Evolutionary conservation across 2,888 invertebrate species (phyloP).

Genomic region (Chrysolina oricalcia): DNA sequence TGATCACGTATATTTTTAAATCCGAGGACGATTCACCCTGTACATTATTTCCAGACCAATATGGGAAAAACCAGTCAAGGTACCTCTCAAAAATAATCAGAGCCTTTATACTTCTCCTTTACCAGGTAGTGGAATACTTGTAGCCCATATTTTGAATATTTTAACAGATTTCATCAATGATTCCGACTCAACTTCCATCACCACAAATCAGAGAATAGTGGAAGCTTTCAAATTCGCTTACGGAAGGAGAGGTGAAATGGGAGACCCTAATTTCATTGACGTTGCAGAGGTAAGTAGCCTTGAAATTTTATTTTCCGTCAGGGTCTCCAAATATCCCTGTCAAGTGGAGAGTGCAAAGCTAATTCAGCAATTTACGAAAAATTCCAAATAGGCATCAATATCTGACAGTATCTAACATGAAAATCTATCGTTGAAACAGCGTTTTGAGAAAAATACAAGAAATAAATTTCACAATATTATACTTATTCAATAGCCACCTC

Average conservation of each 20-base stretch:
- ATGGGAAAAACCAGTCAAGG: slow-evolving; percentile 79
- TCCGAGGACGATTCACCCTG: background rate
- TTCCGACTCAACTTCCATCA: slow-evolving; percentile 57
- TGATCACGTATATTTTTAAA: background rate
- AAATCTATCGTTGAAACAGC: too few species aligned
- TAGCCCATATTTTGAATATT: slow-evolving; percentile 88
- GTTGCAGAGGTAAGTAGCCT: slow-evolving; percentile 45
- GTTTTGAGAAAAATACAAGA: too few species aligned
- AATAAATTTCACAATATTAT: too few species aligned
- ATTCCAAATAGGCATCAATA: too few species aligned
- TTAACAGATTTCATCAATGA: slow-evolving; percentile 75
- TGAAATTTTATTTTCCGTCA: too few species aligned
- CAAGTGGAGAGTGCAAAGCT: too few species aligned
- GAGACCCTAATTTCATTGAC: slow-evolving; percentile 78
- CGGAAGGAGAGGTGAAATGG: slow-evolving; percentile 87
- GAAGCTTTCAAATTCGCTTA: slow-evolving; percentile 95
- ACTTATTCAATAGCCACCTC: too few species aligned
- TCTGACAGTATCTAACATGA: too few species aligned
- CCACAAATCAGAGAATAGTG: slow-evolving; percentile 75
- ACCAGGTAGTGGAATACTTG: slow-evolving; percentile 87
- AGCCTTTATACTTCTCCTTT: slow-evolving; percentile 85
- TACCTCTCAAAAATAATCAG: slow-evolving; percentile 76
- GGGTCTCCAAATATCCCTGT: too few species aligned
- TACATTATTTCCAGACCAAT: slow-evolving; percentile 71
- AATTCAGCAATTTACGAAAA: too few species aligned